These are phyloP conservation scores for Melinopterus prodromus DNA, from an alignment of 2,888 invertebrate species.

Conservation along the genomic window DNA sequence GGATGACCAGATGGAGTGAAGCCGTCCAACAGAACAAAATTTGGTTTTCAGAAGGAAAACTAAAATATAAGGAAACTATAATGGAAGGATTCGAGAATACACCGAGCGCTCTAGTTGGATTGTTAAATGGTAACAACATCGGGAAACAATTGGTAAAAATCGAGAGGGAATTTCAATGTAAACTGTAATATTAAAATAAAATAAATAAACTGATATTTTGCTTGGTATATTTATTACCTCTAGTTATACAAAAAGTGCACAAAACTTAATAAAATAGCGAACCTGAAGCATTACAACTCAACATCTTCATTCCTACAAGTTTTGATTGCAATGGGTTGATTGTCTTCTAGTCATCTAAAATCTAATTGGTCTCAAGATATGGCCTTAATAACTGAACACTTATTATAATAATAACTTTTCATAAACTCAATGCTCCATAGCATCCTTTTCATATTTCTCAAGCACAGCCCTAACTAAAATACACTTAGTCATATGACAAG, in stretches of 20 bases:
- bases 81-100: conserved; percentile 78
- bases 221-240: conserved; percentile 5
- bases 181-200: conserved; percentile 9
- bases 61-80: conserved; percentile 73
- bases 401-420: conserved; percentile 8
- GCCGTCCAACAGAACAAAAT: conserved; percentile 69
- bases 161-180: neutral
- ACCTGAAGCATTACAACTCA: neutral
- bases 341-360: conserved; percentile 13
- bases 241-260: neutral
- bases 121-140: conserved; percentile 70
- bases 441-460: conserved; percentile 59
- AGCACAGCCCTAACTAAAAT: conserved; percentile 73
- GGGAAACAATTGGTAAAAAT: conserved; percentile 76
- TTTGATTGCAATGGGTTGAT: neutral
- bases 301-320: neutral
- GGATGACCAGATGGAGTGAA: conserved; percentile 67
- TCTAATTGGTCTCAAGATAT: conserved; percentile 19
- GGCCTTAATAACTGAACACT: too few species aligned
- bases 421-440: conserved; percentile 28
- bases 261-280: conserved; percentile 6
- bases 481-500: conserved; percentile 81
- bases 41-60: conserved; percentile 71
- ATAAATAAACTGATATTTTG: neutral
- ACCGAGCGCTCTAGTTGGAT: conserved; percentile 73